Percentiles rank a stretch among this genome's conserved stretches.
Evolutionary conservation across 2,113 vertebrate genomes (phyloP).

Genomic region (Tylochromis polylepis): DNA sequence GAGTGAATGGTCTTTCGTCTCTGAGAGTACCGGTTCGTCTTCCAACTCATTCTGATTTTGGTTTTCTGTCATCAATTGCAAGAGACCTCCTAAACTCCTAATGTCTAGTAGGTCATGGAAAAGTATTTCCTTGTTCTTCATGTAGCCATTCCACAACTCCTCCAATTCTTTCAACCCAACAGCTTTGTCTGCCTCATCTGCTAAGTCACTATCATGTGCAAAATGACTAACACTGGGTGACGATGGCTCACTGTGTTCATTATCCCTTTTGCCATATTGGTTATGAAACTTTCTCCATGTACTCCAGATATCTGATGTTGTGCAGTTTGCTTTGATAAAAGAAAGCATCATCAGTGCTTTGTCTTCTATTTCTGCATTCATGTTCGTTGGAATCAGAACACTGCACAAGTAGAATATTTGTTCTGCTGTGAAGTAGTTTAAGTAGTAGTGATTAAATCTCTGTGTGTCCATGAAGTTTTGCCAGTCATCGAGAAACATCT

Average conservation of each 20-base stretch:
- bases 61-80: conserved; percentile 63
- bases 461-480: conserved; percentile 70
- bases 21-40: not conserved
- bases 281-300: conserved; percentile 8
- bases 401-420: conserved; percentile 82
- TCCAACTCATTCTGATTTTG: not conserved
- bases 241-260: not conserved
- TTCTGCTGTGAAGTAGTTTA: conserved; percentile 86
- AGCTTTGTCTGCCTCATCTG: not conserved
- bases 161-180: conserved; percentile 50
- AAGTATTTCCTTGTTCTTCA: conserved; percentile 59
- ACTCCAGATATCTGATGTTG: not conserved
- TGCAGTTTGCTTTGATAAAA: conserved; percentile 75
- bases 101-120: conserved; percentile 75
- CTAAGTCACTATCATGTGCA: not conserved
- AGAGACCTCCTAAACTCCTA: conserved; percentile 68
- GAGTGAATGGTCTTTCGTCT: not conserved
- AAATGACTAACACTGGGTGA: not conserved
- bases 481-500: conserved; percentile 77
- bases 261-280: conserved; percentile 29
- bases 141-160: conserved; percentile 73
- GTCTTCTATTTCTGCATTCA: conserved; percentile 40
- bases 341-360: conserved; percentile 82
- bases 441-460: conserved; percentile 72
- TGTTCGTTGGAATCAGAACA: conserved; percentile 52